Conservation (phyloP, 2,888 invertebrate species). For the Halictus quadricinctus region DNA sequence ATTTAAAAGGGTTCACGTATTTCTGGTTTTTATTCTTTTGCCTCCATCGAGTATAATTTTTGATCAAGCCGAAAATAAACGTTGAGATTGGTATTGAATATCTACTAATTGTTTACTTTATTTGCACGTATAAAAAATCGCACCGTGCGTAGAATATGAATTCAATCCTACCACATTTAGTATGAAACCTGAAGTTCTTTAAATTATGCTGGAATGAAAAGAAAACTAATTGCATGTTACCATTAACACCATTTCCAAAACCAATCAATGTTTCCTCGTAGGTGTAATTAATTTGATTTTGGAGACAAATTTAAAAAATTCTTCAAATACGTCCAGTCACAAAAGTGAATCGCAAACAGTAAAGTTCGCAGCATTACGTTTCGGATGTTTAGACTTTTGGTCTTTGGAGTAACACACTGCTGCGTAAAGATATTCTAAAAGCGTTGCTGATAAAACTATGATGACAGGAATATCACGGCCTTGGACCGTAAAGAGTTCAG, state of each 20-base stretch:
- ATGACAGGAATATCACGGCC: slow-evolving; percentile 11
- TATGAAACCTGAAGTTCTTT: too few species aligned
- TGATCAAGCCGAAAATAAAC: background rate
- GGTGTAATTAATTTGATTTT: background rate
- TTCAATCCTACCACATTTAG: too few species aligned
- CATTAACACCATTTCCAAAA: too few species aligned
- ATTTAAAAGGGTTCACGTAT: background rate
- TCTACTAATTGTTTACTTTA: background rate
- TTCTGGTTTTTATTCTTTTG: background rate
- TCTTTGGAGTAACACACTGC: background rate
- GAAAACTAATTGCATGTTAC: too few species aligned
- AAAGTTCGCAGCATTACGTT: background rate
- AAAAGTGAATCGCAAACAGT: background rate
- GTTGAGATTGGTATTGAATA: background rate
- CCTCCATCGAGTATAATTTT: background rate
- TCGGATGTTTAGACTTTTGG: background rate
- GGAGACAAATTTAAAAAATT: background rate
- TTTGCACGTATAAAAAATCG: too few species aligned
- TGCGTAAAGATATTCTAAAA: slow-evolving; percentile 17
- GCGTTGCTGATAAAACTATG: slow-evolving; percentile 16
- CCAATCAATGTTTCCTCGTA: too few species aligned
- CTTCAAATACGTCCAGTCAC: background rate
- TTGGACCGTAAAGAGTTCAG: slow-evolving; percentile 10
- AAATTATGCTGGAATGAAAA: too few species aligned
- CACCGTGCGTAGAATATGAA: too few species aligned